These are phyloP conservation scores for Trogon surrucura DNA, from an alignment of 2,113 vertebrate genomes.

Conservation along the genomic window DNA sequence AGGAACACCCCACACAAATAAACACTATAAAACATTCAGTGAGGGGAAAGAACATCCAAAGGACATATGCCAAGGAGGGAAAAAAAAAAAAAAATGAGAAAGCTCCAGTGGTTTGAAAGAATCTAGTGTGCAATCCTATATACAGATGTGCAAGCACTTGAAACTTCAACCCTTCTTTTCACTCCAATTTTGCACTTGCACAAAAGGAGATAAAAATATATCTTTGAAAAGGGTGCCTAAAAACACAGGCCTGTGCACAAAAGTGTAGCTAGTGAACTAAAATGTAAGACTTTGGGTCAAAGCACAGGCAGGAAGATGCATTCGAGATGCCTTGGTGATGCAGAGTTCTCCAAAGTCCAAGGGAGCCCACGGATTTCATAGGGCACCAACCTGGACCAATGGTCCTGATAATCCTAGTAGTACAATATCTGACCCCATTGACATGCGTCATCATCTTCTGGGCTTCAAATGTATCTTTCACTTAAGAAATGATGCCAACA, in stretches of 20 bases:
- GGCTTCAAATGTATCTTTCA: neutral
- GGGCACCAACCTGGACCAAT: neutral
- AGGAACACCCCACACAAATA: neutral
- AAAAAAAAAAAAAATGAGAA: neutral
- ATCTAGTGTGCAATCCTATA: neutral
- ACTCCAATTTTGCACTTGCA: neutral
- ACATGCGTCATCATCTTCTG: neutral
- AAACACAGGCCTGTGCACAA: neutral
- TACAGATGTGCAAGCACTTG: neutral
- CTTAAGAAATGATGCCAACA: neutral
- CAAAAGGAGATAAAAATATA: neutral
- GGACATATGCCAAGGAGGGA: neutral
- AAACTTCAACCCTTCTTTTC: neutral
- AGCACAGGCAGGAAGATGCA: neutral
- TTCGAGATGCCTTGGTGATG: neutral
- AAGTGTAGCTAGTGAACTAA: neutral
- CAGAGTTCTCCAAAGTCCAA: neutral
- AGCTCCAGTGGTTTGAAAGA: neutral
- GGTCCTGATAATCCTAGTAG: rapidly evolving
- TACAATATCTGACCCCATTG: neutral
- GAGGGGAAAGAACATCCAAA: neutral
- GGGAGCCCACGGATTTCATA: neutral
- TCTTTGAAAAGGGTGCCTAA: neutral
- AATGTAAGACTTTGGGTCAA: neutral
- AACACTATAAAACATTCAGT: neutral